These are phyloP conservation scores for Hiodon alosoides DNA, from an alignment of 2,113 vertebrate species.

Conservation along the genomic window DNA sequence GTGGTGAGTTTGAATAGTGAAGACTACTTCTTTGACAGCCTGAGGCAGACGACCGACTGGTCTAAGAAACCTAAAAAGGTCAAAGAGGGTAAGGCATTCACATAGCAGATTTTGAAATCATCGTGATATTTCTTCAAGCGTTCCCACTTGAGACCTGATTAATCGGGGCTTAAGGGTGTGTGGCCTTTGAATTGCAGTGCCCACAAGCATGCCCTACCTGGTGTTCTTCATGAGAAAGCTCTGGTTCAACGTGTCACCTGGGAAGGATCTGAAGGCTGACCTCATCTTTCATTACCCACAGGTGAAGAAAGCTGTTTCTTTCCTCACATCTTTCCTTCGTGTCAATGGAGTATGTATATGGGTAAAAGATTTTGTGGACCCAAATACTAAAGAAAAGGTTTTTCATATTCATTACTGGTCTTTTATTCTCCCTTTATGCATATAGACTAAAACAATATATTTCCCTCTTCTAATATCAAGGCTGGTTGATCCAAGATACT, in stretches of 20 bases:
- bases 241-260: conserved; percentile 83
- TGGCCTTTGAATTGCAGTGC: conserved; percentile 45
- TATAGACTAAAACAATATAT: too few species aligned
- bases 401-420: too few species aligned
- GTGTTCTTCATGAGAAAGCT: conserved; percentile 88
- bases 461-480: too few species aligned
- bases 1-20: conserved; percentile 84
- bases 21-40: conserved; percentile 92
- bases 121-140: neutral
- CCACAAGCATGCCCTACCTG: conserved; percentile 54
- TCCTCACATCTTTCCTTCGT: neutral
- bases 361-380: neutral
- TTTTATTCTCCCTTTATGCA: too few species aligned
- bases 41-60: conserved; percentile 85
- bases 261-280: conserved; percentile 80
- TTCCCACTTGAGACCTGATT: neutral
- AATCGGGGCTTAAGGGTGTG: neutral
- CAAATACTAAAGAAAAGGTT: too few species aligned
- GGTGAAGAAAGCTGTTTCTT: conserved; percentile 48
- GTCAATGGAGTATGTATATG: neutral
- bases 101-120: neutral
- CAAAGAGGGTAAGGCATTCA: conserved; percentile 70
- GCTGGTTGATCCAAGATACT: neutral
- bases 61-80: conserved; percentile 71
- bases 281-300: conserved; percentile 87